These are phyloP conservation scores for Thermophis baileyi DNA, from an alignment of 2,113 vertebrate genomes.

Conservation along the genomic window DNA sequence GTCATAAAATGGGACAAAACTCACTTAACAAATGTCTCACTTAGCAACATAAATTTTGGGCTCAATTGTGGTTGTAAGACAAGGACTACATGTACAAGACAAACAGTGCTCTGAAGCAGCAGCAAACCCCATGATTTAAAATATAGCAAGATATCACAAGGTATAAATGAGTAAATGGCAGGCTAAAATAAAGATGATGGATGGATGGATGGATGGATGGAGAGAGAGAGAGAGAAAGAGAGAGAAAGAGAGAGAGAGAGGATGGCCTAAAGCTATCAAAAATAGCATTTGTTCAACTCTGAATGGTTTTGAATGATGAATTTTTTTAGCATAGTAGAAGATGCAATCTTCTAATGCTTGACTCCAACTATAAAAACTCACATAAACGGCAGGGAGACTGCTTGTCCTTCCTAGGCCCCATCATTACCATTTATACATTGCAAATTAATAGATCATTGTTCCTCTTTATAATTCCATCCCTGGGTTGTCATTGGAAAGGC, in stretches of 20 bases:
- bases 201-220: fast-evolving
- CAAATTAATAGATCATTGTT: not conserved
- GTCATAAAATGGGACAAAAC: not conserved
- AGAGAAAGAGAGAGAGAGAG: too few relatives aligned
- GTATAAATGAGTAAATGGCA: not conserved
- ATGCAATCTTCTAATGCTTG: not conserved
- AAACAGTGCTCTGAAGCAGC: not conserved
- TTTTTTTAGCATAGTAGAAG: not conserved
- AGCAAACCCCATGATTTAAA: not conserved
- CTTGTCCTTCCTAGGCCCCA: not conserved
- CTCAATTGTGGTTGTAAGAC: not conserved
- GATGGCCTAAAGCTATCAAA: not conserved
- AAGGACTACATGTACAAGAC: not conserved
- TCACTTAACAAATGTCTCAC: not conserved
- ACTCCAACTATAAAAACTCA: not conserved
- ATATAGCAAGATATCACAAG: not conserved
- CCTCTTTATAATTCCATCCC: not conserved
- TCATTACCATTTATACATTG: not conserved
- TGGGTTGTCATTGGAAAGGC: not conserved
- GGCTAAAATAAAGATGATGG: not conserved
- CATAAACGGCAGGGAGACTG: not conserved
- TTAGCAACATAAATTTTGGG: not conserved
- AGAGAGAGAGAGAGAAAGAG: too few relatives aligned
- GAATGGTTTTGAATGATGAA: not conserved
- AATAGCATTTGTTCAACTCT: not conserved